These are phyloP conservation scores for Timema podura DNA, from an alignment of 2,888 invertebrate genomes.

Conservation along the genomic window DNA sequence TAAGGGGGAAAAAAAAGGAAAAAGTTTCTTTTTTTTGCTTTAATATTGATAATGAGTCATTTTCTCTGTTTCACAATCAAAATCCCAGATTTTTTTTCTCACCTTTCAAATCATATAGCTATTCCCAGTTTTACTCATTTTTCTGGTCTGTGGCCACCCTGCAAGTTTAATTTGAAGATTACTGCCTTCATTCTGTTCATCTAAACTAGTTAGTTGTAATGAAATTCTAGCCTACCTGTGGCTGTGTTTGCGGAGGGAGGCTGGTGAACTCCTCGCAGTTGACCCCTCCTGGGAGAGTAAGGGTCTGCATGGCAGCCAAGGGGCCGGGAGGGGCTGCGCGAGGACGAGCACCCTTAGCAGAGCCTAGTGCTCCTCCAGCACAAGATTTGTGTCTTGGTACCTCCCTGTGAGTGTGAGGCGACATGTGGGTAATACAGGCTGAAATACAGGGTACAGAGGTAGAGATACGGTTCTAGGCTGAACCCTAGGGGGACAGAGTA, in stretches of 20 bases:
- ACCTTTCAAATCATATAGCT: no score
- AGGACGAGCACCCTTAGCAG: background rate
- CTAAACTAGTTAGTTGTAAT: no score
- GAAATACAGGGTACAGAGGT: constrained; percentile 58
- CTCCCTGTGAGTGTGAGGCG: background rate
- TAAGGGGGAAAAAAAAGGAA: no score
- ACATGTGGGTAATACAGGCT: constrained; percentile 37
- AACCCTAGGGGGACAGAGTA: constrained; percentile 48
- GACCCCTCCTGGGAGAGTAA: background rate
- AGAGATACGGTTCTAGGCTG: constrained; percentile 58
- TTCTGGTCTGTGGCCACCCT: no score
- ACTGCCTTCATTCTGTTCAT: no score
- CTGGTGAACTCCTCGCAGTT: constrained; percentile 53
- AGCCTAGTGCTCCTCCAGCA: background rate
- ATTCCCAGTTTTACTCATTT: no score
- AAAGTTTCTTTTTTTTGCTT: no score
- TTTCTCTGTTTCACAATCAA: no score
- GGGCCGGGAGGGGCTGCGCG: background rate
- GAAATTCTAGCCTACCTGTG: constrained; percentile 41
- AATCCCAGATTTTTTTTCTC: no score
- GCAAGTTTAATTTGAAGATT: no score
- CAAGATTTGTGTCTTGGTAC: constrained; percentile 23
- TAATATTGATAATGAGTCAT: no score
- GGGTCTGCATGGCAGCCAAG: background rate
- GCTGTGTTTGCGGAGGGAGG: constrained; percentile 57